Conservation (phyloP, 1,140 invertebrate genomes). For the Monochamus saltuarius region DNA sequence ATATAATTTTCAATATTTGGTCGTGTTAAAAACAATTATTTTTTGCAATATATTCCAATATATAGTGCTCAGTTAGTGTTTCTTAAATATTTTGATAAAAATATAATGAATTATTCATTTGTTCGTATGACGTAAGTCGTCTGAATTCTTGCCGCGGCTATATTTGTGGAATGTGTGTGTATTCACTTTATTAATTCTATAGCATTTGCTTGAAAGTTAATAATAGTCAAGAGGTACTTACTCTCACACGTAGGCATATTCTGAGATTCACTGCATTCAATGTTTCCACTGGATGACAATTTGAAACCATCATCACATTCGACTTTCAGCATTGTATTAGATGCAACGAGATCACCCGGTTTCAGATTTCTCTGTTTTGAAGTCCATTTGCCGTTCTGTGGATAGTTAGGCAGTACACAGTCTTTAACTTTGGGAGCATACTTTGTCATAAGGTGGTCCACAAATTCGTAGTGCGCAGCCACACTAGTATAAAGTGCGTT, state of each 20-base stretch:
- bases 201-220: too few species aligned
- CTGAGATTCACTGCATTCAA: neutral
- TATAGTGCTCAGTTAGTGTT: too few species aligned
- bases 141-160: too few species aligned
- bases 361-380: neutral
- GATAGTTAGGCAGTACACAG: neutral
- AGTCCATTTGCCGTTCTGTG: neutral
- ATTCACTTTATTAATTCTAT: too few species aligned
- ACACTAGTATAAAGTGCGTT: conserved; percentile 7
- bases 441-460: neutral
- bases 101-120: too few species aligned
- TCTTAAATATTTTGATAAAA: too few species aligned
- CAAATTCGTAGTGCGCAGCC: neutral
- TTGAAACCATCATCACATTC: neutral
- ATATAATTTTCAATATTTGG: too few species aligned
- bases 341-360: neutral
- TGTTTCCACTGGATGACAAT: neutral
- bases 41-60: too few species aligned
- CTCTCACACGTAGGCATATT: neutral
- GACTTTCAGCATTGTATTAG: neutral
- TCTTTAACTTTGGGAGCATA: neutral
- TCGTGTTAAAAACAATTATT: too few species aligned
- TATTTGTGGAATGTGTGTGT: too few species aligned
- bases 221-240: too few species aligned
- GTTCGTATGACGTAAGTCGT: too few species aligned